phyloP scores from a whole-genome alignment of 2,797 vertebrate species.

The Anomalospiza imberbis region DNA sequence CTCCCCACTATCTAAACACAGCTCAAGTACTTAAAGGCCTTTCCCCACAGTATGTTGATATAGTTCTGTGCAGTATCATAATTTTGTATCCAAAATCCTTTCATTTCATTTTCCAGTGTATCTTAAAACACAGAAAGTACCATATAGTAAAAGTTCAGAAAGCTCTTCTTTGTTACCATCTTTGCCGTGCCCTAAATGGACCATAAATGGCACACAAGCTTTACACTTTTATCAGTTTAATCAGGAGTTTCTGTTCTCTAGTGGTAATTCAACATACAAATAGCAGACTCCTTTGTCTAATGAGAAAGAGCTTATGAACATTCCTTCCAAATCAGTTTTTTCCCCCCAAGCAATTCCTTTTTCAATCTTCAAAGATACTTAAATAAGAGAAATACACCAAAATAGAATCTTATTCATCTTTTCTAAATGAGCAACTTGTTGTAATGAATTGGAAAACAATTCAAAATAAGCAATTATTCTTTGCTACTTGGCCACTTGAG shows the following conservation, averaged over 20 bases:
- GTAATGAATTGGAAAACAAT: conserved; percentile 20
- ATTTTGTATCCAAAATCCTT: background rate
- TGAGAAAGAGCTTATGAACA: background rate
- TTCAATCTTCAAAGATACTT: conserved; percentile 42
- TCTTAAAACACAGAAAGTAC: background rate
- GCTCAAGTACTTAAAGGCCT: background rate
- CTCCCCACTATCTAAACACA: background rate
- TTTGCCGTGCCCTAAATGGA: background rate
- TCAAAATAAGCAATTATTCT: conserved; percentile 56
- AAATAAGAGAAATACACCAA: conserved; percentile 34
- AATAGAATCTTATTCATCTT: conserved; percentile 42
- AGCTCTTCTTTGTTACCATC: background rate
- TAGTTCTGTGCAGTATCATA: background rate
- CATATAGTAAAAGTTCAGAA: background rate
- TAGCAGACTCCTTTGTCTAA: conserved; percentile 19
- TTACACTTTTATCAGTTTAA: background rate
- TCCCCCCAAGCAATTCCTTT: background rate
- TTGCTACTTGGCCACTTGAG: conserved; percentile 15
- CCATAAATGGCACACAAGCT: conserved; percentile 18
- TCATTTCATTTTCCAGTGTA: background rate
- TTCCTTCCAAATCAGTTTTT: background rate
- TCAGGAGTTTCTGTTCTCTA: conserved; percentile 20
- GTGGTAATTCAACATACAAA: conserved; percentile 33
- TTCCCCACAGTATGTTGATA: background rate
- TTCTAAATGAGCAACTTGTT: conserved; percentile 40